These are phyloP conservation scores for Caenorhabditis wallacei DNA, from an alignment of 2,888 invertebrate genomes.

Conservation along the genomic window DNA sequence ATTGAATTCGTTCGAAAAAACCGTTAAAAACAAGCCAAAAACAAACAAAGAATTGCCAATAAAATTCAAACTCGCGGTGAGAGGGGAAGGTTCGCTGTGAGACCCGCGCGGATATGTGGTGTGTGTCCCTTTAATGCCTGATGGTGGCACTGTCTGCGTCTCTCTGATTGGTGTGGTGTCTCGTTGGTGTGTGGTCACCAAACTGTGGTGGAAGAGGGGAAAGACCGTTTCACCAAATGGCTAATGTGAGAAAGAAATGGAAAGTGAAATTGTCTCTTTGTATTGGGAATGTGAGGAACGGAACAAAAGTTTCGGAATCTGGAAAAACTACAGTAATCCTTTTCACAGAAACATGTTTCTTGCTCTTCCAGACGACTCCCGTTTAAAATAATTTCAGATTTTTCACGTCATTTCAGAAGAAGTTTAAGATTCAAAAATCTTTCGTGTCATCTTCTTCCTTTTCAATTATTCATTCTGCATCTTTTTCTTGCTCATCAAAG, in stretches of 20 bases:
- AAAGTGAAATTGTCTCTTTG: too few relatives aligned
- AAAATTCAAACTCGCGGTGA: constrained; percentile 54
- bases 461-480: constrained; percentile 7
- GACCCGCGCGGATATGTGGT: constrained; percentile 26
- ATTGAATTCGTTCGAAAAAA: not conserved
- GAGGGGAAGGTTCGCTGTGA: constrained; percentile 14
- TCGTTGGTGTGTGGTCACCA: not conserved
- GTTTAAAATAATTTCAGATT: not conserved
- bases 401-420: constrained; percentile 10
- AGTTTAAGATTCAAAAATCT: constrained; percentile 9
- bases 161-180: constrained; percentile 8
- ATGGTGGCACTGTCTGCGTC: constrained; percentile 28
- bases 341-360: not conserved
- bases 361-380: not conserved
- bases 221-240: not conserved
- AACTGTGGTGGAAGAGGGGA: not conserved
- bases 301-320: too few relatives aligned
- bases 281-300: too few relatives aligned
- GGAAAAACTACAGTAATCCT: not conserved
- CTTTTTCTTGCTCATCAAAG: constrained; percentile 11
- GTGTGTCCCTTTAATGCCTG: constrained; percentile 39
- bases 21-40: constrained; percentile 26
- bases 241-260: not conserved
- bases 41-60: not conserved
- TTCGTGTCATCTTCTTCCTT: constrained; percentile 1